Conservation (phyloP, 2,113 vertebrate species). For the Morone chrysops region DNA sequence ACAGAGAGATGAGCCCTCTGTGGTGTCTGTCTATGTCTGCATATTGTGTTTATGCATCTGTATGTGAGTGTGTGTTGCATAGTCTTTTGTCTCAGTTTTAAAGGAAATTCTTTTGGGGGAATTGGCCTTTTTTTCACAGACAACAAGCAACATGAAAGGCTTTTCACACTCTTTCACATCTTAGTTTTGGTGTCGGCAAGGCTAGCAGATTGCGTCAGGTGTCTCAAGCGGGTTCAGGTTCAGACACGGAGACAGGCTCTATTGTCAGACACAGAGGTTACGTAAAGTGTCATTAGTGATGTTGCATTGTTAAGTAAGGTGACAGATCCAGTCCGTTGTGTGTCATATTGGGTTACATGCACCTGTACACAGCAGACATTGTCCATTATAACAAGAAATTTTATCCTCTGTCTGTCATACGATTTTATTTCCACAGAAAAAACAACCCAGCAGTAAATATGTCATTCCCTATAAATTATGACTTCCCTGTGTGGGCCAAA, state of each 20-base stretch:
- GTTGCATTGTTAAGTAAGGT: constrained; percentile 20
- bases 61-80: constrained; percentile 4
- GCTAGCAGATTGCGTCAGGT: constrained; percentile 32
- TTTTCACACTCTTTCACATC: not conserved
- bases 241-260: not conserved
- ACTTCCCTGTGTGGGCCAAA: constrained; percentile 43
- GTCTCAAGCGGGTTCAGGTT: not conserved
- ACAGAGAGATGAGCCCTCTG: constrained; percentile 14
- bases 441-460: constrained; percentile 54
- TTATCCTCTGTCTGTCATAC: constrained; percentile 41
- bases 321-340: constrained; percentile 11
- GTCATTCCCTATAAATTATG: constrained; percentile 49
- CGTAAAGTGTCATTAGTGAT: constrained; percentile 37
- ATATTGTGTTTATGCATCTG: constrained; percentile 36
- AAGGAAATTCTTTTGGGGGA: constrained; percentile 27
- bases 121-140: constrained; percentile 18
- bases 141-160: constrained; percentile 24
- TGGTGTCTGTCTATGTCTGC: constrained; percentile 10
- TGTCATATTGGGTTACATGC: not conserved
- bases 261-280: not conserved
- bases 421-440: constrained; percentile 51
- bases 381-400: constrained; percentile 33
- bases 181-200: constrained; percentile 4
- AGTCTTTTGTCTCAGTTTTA: constrained; percentile 37
- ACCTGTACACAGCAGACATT: constrained; percentile 24